Base-by-base conservation (phyloP, 1,140 invertebrate genomes). In the Chymomyza costata region DNA sequence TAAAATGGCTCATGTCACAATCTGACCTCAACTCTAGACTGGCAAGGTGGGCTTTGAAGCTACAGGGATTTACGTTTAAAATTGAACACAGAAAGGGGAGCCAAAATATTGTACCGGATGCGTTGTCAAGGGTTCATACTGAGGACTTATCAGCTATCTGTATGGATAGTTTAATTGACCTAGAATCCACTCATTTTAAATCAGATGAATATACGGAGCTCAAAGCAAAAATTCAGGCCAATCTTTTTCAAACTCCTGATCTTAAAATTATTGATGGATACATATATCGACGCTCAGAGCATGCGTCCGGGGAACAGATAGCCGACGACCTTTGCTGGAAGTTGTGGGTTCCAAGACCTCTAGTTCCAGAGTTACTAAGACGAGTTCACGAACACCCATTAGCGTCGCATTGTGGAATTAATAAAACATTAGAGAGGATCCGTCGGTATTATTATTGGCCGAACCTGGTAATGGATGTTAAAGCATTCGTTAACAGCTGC, bases 71-170 rank as follows among this genome's bases (percentile, higher is more conserved):
- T n/a, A n/a, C n/a, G n/a, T n/a, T n/a, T n/a, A n/a, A n/a, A n/a
- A n/a, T n/a, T n/a, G n/a, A n/a, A n/a, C n/a, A n/a, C n/a, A n/a
- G n/a, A n/a, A n/a, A 54, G 16, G 52, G 35, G 1, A 47, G 17
- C 10, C 13, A 47, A 8, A 39, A 55, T 17, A 14, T 48, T 3
- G 44, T 55, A 1, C 31, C 50, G n/a, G 50, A 52, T 21, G 49
- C 39, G n/a, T 15, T 52, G 0, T 41, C 48, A 2, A 13, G 49
- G 15, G 18, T 44, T 5, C 13, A 44, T 34, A 7, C 5, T 6
- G 11, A 41, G 1, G 28, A 38, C 2, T n/a, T 46, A 16, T 38
- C 43, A 6, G 6, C 5, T 10, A 10, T 18, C 21, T 25, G 39
- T 34, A 34, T 34, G 5, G 3, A n/a, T 11, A 6, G 5, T 34